Base-by-base conservation (phyloP, 2,888 invertebrate species). In the Macrophya annulata region DNA sequence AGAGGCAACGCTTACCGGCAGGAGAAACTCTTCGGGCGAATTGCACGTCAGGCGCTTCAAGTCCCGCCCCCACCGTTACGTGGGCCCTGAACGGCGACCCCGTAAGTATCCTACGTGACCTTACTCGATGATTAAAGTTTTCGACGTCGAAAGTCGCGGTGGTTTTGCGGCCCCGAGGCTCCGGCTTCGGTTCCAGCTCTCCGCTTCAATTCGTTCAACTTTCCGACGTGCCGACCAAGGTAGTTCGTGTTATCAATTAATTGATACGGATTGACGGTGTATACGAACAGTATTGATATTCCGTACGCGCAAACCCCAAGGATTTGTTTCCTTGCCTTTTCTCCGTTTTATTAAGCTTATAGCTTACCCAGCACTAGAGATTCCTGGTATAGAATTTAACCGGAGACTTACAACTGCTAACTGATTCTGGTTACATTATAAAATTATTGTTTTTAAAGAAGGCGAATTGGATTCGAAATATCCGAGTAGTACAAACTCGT, bases 1-100 rank as follows among this genome's bases (percentile, higher is more conserved):
- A 92, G 89, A 92, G 90, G 89, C 89, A 90, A 85, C 92, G 92
- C 85, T 89, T 93, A 88, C 89, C 90, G 76, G 89, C 90, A 48
- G 92, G 91, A 85, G 92, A 92, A 88, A 91, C 89, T 88, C 90
- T 93, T 81, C 91, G 89, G 62, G 93, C 91, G 87, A 92, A 93
- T 90, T 93, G 93, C 90, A 93, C 92, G 85, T 90, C 93, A 85
- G 93, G 92, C 85, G 90, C 89, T 84, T 92, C 93, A 82, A 89
- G 90, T 85, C 93, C 93, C 86, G 91, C 93, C 89, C 90, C 93
- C 85, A 90, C 88, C 88, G 90, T 93, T 90, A 92, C 92, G 88
- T 93, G 93, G 93, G 92, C 90, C 87, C 89, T 93, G 88, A 93
- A 93, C 90, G 92, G 91, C 86, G 88, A 88, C 76, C 88, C 87